Percentiles rank a stretch among this genome's conserved stretches.
Conservation (phyloP, 2,113 vertebrate species). For the Rattus norvegicus region DNA sequence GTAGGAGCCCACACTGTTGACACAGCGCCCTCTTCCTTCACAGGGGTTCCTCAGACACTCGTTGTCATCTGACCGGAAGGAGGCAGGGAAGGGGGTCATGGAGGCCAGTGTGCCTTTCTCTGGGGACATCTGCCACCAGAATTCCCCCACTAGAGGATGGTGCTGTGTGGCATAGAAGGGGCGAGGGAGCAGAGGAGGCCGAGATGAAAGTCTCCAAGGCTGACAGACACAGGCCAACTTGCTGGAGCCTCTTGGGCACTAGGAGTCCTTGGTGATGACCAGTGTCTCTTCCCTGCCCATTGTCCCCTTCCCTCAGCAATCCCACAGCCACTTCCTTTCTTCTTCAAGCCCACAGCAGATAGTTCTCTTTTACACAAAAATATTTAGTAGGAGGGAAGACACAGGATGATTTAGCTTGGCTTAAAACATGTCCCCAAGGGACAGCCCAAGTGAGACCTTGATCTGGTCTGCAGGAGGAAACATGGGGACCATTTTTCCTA, state of each 20-base stretch:
- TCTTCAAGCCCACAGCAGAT: not conserved
- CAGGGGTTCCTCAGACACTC: conserved; percentile 93
- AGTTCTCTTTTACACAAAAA: conserved; percentile 14
- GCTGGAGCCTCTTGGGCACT: not conserved
- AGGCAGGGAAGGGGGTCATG: not conserved
- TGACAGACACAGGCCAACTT: not conserved
- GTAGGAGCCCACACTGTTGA: conserved; percentile 93
- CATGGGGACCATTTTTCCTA: not conserved
- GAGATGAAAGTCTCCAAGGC: not conserved
- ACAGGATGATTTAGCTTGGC: not conserved
- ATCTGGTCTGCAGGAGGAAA: not conserved
- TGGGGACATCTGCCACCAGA: not conserved
- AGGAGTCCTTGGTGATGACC: not conserved
- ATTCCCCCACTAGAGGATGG: not conserved
- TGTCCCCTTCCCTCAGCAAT: not conserved
- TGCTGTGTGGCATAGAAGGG: not conserved
- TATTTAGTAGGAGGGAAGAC: not conserved
- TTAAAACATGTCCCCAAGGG: not conserved
- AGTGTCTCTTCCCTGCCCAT: not conserved
- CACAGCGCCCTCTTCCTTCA: conserved; percentile 90
- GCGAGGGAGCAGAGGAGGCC: not conserved
- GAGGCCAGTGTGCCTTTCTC: conserved; percentile 1
- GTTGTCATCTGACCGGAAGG: conserved; percentile 88
- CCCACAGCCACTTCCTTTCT: not conserved
- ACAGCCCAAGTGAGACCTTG: not conserved